Evolutionary conservation across 2,888 invertebrate genomes (phyloP).

Genomic region (Blomia tropicalis): DNA sequence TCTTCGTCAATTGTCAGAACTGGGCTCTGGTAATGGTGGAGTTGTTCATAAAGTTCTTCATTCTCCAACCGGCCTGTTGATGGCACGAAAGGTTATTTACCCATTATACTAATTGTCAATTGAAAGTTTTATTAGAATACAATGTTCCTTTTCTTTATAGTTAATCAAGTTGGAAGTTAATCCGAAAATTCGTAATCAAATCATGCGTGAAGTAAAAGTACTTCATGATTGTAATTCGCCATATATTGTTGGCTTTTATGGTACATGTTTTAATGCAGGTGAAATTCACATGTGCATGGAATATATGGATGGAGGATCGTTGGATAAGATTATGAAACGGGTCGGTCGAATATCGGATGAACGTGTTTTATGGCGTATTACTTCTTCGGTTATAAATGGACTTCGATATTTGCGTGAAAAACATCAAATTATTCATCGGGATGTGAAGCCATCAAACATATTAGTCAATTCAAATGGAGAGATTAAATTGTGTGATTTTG

Average conservation of each 20-base stretch:
- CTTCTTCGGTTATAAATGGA: slow-evolving; percentile 64
- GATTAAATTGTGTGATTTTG: slow-evolving; percentile 98
- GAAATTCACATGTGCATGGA: slow-evolving; percentile 99
- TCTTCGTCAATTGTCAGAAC: no score
- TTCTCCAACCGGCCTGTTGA: slow-evolving; percentile 79
- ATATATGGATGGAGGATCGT: slow-evolving; percentile 98
- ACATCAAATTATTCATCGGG: slow-evolving; percentile 57
- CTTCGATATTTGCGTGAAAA: slow-evolving; percentile 90
- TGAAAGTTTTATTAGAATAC: no score
- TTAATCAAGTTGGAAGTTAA: slow-evolving; percentile 97
- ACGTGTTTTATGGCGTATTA: slow-evolving; percentile 67
- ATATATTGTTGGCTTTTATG: slow-evolving; percentile 97
- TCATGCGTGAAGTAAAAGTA: slow-evolving; percentile 89
- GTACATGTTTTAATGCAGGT: slow-evolving; percentile 91
- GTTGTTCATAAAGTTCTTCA: slow-evolving; percentile 98
- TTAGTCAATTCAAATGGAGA: slow-evolving; percentile 94
- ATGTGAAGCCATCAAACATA: slow-evolving; percentile 97
- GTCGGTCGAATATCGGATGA: slow-evolving; percentile 91
- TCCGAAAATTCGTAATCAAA: slow-evolving; percentile 94
- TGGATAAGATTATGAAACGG: slow-evolving; percentile 90
- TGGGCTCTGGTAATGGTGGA: slow-evolving; percentile 95
- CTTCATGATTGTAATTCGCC: slow-evolving; percentile 99
- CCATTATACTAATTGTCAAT: no score
- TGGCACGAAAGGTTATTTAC: slow-evolving; percentile 75
- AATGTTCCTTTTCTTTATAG: slow-evolving; percentile 35